These are phyloP conservation scores for Megalurothrips usitatus DNA, from an alignment of 2,888 invertebrate species.

Conservation along the genomic window DNA sequence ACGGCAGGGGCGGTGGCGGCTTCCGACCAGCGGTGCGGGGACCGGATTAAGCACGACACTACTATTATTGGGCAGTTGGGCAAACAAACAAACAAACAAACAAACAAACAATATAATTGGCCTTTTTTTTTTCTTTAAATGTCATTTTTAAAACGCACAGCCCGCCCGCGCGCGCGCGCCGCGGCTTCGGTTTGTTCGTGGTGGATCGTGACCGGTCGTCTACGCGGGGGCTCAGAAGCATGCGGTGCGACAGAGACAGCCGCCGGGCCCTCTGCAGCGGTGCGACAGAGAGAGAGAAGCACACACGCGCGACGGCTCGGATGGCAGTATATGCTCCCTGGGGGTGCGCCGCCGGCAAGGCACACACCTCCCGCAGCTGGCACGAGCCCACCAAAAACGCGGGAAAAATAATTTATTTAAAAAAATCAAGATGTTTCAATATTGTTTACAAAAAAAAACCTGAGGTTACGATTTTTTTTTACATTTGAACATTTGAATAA, in stretches of 20 bases:
- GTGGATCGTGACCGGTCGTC: neutral
- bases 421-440: no score
- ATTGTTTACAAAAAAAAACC: no score
- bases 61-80: neutral
- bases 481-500: no score
- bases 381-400: no score
- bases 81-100: neutral
- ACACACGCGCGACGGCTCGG: no score
- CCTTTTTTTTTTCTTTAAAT: neutral
- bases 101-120: conserved; percentile 23
- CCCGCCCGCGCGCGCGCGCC: neutral
- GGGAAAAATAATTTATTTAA: no score
- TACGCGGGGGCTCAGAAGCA: neutral
- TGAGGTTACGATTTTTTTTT: no score
- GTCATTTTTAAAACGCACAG: no score
- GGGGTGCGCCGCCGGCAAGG: no score
- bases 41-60: neutral
- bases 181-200: neutral
- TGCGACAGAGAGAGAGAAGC: neutral
- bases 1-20: neutral
- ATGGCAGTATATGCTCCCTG: no score
- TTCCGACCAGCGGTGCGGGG: neutral
- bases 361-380: no score
- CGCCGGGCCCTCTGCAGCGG: neutral
- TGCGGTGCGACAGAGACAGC: neutral